Evolutionary conservation across 2,888 invertebrate genomes (phyloP), one percentile per base, ranked within the genome.

Genomic region (Drosophila colorata): DNA sequence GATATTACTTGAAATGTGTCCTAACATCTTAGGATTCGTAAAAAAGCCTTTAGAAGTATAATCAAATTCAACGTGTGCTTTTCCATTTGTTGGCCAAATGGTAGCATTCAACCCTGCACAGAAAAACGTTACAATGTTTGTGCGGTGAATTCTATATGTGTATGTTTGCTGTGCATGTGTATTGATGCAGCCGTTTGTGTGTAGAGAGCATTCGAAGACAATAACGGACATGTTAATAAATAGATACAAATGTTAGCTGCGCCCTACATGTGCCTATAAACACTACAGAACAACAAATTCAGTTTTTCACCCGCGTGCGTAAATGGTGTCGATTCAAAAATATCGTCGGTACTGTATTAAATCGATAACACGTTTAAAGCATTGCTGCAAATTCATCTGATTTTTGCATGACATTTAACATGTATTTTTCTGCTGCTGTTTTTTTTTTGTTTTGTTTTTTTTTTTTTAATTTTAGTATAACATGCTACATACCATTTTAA

Each of bases 51-150:
- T 18, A 52, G 38, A 48, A 18, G 16, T 14, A 35, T 18, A 40
- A 16, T 9, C 3, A 4, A 18, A 18, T n/a, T 40, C 11, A 49
- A 48, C 37, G 48, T 64, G 43, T 59, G 44, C 41, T 23, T 28
- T 59, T 67, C 43, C 33, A 58, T 76, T 47, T 59, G 60, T 55
- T 61, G 53, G 52, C 53, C 31, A 53, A 68, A 73, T 56, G 56
- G 52, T 67, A 31, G 31, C 48, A 68, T 44, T 60, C 66, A 74
- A 61, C 76, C 66, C 60, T 75, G 43, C 67, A 47, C 51, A 67
- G 25, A 31, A 16, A 52, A 38, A 40, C 18, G 8, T 52, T 20
- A 25, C 28, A 38, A 51, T 41, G 37, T 31, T 41, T 74, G 51
- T 65, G 52, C 23, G 8, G 7, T 28, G 8, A 28, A 28, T 28